Percentiles rank a stretch among this genome's conserved stretches.
These are phyloP conservation scores for Parazoanthus swiftii DNA, from an alignment of 92 coral and sea anemone species.

Conservation along the genomic window DNA sequence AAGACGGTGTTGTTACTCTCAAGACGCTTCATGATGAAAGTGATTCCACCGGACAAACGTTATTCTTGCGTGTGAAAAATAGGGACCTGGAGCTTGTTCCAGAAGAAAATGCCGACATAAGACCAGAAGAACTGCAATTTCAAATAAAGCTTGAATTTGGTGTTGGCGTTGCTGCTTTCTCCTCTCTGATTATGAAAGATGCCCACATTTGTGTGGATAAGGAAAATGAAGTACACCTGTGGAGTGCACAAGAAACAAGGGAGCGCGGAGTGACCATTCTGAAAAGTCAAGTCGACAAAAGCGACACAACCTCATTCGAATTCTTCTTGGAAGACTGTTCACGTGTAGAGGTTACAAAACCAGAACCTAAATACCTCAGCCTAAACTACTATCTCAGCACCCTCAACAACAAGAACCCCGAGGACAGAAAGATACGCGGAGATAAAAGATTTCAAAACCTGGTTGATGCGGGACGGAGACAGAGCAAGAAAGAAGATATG, in stretches of 20 bases:
- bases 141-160: slow-evolving; percentile 59
- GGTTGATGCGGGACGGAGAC: slow-evolving; percentile 30
- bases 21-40: slow-evolving; percentile 10
- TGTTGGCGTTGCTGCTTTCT: slow-evolving; percentile 52
- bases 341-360: slow-evolving; percentile 28
- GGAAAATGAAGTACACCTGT: slow-evolving; percentile 22
- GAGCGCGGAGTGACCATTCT: slow-evolving; percentile 45
- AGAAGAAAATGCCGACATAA: background rate
- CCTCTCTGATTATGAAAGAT: slow-evolving; percentile 1
- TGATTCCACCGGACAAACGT: background rate
- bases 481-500: slow-evolving; percentile 19
- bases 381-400: slow-evolving; percentile 60
- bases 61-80: background rate
- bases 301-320: slow-evolving; percentile 22
- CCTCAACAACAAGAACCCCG: slow-evolving; percentile 1
- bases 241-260: slow-evolving; percentile 28
- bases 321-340: slow-evolving; percentile 46
- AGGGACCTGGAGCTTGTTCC: background rate
- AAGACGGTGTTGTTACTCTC: slow-evolving; percentile 38
- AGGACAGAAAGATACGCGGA: slow-evolving; percentile 44
- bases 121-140: slow-evolving; percentile 18
- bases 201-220: slow-evolving; percentile 50
- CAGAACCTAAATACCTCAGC: slow-evolving; percentile 47
- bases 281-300: slow-evolving; percentile 6
- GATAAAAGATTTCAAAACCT: slow-evolving; percentile 36